Percentiles rank a stretch among this genome's conserved stretches.
phyloP scores from a whole-genome alignment of 2,888 invertebrate species.

The Balanococcus diminutus region DNA sequence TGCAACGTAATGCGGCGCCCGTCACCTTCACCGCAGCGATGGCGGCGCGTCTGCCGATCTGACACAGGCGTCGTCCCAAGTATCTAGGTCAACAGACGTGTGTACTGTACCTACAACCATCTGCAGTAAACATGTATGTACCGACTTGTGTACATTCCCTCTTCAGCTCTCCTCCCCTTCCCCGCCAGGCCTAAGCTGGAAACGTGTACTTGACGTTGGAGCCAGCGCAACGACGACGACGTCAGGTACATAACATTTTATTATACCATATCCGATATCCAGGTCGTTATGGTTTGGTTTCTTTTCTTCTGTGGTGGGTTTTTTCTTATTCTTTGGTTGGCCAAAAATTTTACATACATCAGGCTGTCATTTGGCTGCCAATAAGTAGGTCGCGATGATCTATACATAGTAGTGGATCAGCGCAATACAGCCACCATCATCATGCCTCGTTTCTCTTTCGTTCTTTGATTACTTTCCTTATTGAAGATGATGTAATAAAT shows the following conservation, averaged over 20 bases:
- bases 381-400: background rate
- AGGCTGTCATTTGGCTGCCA: background rate
- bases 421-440: too few species aligned
- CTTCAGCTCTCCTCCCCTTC: too few species aligned
- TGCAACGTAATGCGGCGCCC: background rate
- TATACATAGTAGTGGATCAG: background rate
- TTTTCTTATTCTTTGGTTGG: background rate
- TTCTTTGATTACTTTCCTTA: background rate
- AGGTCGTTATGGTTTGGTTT: background rate
- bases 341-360: background rate
- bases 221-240: background rate
- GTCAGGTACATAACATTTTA: background rate
- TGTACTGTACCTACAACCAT: background rate
- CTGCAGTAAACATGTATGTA: background rate
- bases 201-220: background rate
- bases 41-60: background rate
- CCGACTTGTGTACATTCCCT: too few species aligned
- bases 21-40: background rate
- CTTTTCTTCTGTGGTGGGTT: background rate
- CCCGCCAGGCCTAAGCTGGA: background rate
- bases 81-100: background rate
- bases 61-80: background rate
- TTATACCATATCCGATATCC: background rate
- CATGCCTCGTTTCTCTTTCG: background rate
- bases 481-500: too few species aligned